Evolutionary conservation across 2,888 invertebrate species (phyloP).

Genomic region (Eurytoma californica): DNA sequence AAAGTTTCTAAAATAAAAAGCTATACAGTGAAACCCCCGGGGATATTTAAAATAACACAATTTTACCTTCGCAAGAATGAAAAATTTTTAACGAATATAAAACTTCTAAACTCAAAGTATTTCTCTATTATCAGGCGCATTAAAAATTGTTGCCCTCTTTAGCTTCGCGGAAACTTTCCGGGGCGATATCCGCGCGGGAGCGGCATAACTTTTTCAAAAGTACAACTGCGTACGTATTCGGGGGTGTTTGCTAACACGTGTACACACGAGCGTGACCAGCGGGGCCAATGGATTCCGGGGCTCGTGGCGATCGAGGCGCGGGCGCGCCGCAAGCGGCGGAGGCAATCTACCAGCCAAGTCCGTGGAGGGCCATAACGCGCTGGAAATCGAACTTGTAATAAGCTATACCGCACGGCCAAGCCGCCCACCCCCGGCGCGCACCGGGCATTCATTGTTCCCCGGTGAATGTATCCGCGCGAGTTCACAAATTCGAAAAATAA

Average conservation of each 20-base stretch:
- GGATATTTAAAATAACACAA: no score
- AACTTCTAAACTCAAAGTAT: no score
- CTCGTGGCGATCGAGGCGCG: not conserved
- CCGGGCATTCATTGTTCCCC: slow-evolving; percentile 64
- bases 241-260: not conserved
- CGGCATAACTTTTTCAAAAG: no score
- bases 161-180: no score
- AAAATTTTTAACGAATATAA: no score
- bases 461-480: slow-evolving; percentile 57
- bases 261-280: not conserved
- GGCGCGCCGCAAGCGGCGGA: slow-evolving; percentile 9
- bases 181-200: no score
- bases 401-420: slow-evolving; percentile 61
- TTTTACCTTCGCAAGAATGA: no score
- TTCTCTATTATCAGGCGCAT: no score
- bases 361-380: slow-evolving; percentile 67
- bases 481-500: slow-evolving; percentile 52
- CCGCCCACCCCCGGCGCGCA: not conserved
- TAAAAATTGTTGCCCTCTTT: no score
- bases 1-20: no score
- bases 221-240: no score
- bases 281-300: not conserved
- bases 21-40: no score
- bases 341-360: slow-evolving; percentile 65
- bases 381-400: slow-evolving; percentile 73